Evolutionary conservation across 2,888 invertebrate species (phyloP).

Genomic region (Reticulitermes lucifugus): DNA sequence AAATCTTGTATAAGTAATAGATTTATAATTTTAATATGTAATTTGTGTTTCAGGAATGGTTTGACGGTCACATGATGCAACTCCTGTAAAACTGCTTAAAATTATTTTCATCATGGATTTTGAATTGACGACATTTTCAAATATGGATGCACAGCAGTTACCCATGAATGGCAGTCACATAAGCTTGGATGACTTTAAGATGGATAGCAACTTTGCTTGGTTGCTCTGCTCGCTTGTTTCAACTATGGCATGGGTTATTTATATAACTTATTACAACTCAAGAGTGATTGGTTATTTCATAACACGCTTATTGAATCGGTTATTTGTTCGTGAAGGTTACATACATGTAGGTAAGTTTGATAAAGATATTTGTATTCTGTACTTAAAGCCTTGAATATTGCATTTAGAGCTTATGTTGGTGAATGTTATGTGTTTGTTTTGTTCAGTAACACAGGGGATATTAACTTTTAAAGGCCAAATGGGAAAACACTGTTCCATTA

Average conservation of each 20-base stretch:
- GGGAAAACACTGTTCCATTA: too few species aligned
- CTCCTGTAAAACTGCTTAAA: not conserved
- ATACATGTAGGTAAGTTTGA: conserved; percentile 84
- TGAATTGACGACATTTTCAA: not conserved
- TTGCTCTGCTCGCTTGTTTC: conserved; percentile 84
- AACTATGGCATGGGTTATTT: conserved; percentile 91
- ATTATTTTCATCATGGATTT: not conserved
- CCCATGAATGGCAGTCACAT: conserved; percentile 20
- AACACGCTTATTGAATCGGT: conserved; percentile 88
- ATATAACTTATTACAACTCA: conserved; percentile 95
- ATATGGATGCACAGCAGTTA: not conserved
- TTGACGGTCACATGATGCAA: not conserved
- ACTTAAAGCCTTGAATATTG: too few species aligned
- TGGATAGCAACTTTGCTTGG: conserved; percentile 83
- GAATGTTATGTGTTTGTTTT: too few species aligned
- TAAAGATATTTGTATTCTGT: too few species aligned
- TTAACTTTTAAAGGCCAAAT: too few species aligned
- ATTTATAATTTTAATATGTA: too few species aligned
- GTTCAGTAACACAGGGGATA: too few species aligned
- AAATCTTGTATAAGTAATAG: too few species aligned
- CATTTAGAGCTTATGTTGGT: too few species aligned
- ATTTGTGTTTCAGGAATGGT: not conserved
- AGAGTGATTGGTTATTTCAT: conserved; percentile 90
- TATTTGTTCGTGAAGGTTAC: conserved; percentile 87
- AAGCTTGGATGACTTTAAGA: conserved; percentile 72